These are phyloP conservation scores for Palloptera scutellata DNA, from an alignment of 2,888 invertebrate species.

Conservation along the genomic window DNA sequence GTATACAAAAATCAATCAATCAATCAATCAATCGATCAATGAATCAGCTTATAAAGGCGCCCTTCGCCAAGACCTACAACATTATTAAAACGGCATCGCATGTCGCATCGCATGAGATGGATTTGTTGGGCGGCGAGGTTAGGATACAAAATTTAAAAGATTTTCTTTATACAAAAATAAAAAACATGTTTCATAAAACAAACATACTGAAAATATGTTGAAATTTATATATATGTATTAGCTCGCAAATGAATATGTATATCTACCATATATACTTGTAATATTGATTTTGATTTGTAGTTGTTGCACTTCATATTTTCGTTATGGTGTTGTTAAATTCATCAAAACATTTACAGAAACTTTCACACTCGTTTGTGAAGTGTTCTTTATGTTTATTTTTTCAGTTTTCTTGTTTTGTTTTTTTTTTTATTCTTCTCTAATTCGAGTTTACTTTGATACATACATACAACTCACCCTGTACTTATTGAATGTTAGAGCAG, in stretches of 20 bases:
- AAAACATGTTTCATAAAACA: conserved; percentile 42
- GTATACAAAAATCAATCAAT: conserved; percentile 26
- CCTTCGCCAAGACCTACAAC: conserved; percentile 95
- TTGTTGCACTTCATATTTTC: conserved; percentile 10
- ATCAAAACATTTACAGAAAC: not conserved
- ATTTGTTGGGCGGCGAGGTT: conserved; percentile 67
- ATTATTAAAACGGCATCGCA: conserved; percentile 83
- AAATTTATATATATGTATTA: conserved; percentile 21
- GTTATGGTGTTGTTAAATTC: not conserved
- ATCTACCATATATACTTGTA: conserved; percentile 10
- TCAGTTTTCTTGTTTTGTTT: not conserved
- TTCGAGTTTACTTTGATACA: too few species aligned
- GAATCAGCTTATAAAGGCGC: conserved; percentile 91
- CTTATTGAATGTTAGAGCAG: conserved; percentile 25
- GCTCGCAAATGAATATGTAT: conserved; percentile 27
- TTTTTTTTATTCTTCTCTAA: conserved; percentile 2
- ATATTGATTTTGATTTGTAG: conserved; percentile 33
- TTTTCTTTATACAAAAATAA: conserved; percentile 40
- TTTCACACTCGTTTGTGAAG: not conserved
- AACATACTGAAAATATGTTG: conserved; percentile 12
- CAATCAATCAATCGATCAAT: conserved; percentile 28
- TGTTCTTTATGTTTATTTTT: conserved; percentile 5
- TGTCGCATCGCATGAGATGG: conserved; percentile 77
- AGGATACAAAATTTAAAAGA: conserved; percentile 48
- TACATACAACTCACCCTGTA: conserved; percentile 8